These are phyloP conservation scores for Spea bombifrons DNA, from an alignment of 2,113 vertebrate species.

Conservation along the genomic window DNA sequence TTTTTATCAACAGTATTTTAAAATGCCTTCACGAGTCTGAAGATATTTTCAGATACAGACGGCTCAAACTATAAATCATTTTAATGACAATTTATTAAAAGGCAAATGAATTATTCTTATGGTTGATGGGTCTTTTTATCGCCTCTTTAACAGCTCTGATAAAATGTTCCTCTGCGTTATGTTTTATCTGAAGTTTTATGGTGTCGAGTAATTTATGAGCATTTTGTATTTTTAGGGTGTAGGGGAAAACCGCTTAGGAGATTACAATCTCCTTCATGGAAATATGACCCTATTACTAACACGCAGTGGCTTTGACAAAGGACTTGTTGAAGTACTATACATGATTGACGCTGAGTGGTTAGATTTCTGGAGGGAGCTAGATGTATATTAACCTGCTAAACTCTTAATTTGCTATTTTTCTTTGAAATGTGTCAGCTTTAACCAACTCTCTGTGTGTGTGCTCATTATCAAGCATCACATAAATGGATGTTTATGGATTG, in stretches of 20 bases:
- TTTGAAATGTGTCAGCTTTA: slow-evolving; percentile 11
- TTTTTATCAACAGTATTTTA: slow-evolving; percentile 20
- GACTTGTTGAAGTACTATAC: not conserved
- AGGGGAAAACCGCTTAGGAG: not conserved
- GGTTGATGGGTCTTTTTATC: slow-evolving; percentile 44
- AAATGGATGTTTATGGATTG: not conserved
- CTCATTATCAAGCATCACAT: slow-evolving; percentile 9
- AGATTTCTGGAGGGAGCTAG: not conserved
- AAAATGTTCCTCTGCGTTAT: slow-evolving; percentile 36
- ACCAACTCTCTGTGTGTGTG: slow-evolving; percentile 6
- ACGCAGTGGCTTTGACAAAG: slow-evolving; percentile 1
- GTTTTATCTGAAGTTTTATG: slow-evolving; percentile 38
- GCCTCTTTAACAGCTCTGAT: slow-evolving; percentile 35
- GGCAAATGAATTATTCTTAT: slow-evolving; percentile 47
- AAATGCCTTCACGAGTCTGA: not conserved
- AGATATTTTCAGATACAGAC: slow-evolving; percentile 29
- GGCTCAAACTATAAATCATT: slow-evolving; percentile 39
- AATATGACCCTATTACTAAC: slow-evolving; percentile 19
- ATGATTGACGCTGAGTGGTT: not conserved
- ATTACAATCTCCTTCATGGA: slow-evolving; percentile 23
- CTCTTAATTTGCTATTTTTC: slow-evolving; percentile 5
- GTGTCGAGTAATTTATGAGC: slow-evolving; percentile 23
- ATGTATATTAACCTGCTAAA: not conserved
- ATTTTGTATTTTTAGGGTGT: slow-evolving; percentile 38
- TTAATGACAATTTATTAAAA: slow-evolving; percentile 48